Evolutionary conservation across 1,140 invertebrate genomes (phyloP), one percentile per base, ranked within the genome.

Genomic region (Ceratosolen solmsi): DNA sequence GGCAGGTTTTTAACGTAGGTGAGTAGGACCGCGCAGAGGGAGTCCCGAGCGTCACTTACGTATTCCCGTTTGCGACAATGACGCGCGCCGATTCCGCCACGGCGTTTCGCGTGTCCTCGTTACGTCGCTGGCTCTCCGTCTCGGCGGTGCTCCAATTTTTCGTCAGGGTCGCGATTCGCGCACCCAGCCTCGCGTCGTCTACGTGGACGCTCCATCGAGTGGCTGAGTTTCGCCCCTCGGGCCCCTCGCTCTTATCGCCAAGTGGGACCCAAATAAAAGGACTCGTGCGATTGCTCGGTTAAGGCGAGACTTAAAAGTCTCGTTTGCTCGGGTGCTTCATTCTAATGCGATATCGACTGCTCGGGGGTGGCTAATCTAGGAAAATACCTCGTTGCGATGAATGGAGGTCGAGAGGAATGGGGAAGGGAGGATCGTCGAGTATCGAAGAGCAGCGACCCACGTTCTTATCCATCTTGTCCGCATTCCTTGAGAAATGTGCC

Each of bases 141-240:
- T 76, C 56, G 36, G 56, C 56, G 36, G 56, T 76, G 73, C 56
- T 76, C 56, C 73, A 76, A 60, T 76, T 76, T n/a, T n/a, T n/a
- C 41, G 56, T 30, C 73, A 60, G 51, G 73, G 73, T 75, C 73
- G 54, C 71, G 71, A 56, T 73, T 20, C 15, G 41, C 27, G 30
- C 60, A 8, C 1, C 33, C 4, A 3, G 9, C 33, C 20, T 68
- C 17, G n/a, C 15, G 20, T 11, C 25, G 63, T 58, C 20, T 58
- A 22, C 54, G 20, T 20, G n/a, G n/a, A n/a, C n/a, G n/a, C 17
- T 25, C n/a, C 54, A 22, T 15, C 17, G n/a, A n/a, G n/a, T n/a
- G n/a, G n/a, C n/a, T 22, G 54, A 5, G n/a, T 11, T 58, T 22
- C 54, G 5, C 17, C 17, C 54, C 54, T 41, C 65, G 65, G 20